Percentiles rank a stretch among this genome's conserved stretches.
These are phyloP conservation scores for Thumatha senex DNA, from an alignment of 2,888 invertebrate genomes.

Conservation along the genomic window DNA sequence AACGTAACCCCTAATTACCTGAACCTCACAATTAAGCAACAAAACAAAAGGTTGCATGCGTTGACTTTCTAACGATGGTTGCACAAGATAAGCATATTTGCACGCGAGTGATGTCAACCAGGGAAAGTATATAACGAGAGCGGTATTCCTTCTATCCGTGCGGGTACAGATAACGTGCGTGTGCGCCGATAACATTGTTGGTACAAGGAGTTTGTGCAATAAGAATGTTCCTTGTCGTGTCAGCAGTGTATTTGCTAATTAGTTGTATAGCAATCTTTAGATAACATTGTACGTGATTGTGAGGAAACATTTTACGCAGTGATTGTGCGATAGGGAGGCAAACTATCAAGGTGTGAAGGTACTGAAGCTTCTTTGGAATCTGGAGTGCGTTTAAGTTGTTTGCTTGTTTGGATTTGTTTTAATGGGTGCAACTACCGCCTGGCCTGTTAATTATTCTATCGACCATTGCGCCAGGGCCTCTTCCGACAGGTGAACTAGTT, in stretches of 20 bases:
- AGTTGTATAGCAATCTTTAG: not conserved
- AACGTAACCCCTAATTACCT: not conserved
- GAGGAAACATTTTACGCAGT: no score
- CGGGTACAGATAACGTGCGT: conserved; percentile 4
- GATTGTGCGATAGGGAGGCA: no score
- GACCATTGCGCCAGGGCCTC: no score
- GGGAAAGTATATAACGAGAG: conserved; percentile 54
- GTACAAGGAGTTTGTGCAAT: not conserved
- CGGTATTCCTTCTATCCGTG: conserved; percentile 28
- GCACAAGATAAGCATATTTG: conserved; percentile 46
- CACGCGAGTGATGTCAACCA: conserved; percentile 42
- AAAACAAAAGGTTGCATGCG: conserved; percentile 11
- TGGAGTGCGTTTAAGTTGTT: no score
- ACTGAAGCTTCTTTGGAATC: no score
- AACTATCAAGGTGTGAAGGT: no score
- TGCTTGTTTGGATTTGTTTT: no score
- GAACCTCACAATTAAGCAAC: conserved; percentile 6
- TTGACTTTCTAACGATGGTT: conserved; percentile 43
- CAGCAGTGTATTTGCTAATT: not conserved
- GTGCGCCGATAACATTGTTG: conserved; percentile 8
- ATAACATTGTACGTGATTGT: not conserved
- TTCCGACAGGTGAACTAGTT: no score
- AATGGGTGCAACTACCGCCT: no score
- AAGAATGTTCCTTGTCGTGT: not conserved
- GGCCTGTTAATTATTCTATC: no score